These are phyloP conservation scores for Lepidurus arcticus DNA, from an alignment of 1,140 invertebrate genomes.

Conservation along the genomic window DNA sequence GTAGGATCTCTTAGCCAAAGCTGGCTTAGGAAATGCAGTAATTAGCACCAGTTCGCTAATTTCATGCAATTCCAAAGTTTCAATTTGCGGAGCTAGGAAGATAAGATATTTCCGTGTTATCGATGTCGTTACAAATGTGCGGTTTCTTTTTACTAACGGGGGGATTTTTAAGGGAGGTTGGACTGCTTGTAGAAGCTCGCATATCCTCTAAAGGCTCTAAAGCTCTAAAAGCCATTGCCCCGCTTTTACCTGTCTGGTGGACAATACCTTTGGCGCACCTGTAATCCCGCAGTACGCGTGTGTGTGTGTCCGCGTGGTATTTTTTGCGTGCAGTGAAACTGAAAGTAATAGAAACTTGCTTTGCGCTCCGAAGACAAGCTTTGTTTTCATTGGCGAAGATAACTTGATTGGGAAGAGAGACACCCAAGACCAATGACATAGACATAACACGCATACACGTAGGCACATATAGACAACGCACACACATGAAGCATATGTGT, in stretches of 20 bases:
- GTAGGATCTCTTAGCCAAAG: background rate
- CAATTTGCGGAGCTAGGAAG: no score
- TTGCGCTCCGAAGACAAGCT: background rate
- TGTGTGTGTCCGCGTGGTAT: background rate
- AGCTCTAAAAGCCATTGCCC: background rate
- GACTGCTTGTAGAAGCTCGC: no score
- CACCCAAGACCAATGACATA: no score
- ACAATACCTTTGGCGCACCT: slow-evolving; percentile 18
- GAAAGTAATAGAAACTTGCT: background rate
- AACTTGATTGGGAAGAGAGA: background rate
- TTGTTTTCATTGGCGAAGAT: background rate
- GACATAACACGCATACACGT: background rate
- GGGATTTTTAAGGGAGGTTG: no score
- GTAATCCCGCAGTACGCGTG: background rate
- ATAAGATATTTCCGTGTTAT: no score
- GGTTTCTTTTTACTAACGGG: no score
- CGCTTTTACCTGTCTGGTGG: slow-evolving; percentile 10
- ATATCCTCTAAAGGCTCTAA: no score
- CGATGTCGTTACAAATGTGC: no score
- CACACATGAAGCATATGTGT: background rate
- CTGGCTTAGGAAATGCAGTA: background rate
- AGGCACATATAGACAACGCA: background rate
- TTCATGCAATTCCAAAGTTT: no score
- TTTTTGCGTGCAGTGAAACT: slow-evolving; percentile 7
- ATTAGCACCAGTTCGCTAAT: background rate